Evolutionary conservation across 35 echinoderm and acorn worm species (phyloP).

Genomic region (Hemicentrotus pulcherrimus): DNA sequence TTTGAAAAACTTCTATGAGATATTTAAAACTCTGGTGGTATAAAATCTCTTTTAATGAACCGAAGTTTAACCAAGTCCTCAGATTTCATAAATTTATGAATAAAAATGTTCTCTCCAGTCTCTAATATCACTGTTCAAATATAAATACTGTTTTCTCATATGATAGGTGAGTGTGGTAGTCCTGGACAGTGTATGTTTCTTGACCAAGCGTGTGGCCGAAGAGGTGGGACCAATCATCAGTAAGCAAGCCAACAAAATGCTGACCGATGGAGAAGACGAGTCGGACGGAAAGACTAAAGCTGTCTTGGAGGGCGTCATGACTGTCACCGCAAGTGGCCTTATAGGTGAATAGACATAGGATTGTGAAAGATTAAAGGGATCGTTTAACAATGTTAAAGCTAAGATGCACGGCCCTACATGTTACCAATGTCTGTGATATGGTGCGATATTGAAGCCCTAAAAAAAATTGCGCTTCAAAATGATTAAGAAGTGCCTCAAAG

Average conservation of each 20-base stretch:
- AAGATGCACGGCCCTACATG: too few relatives aligned
- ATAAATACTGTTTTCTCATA: not conserved
- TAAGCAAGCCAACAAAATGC: conserved; percentile 76
- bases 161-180: conserved; percentile 81
- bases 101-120: too few relatives aligned
- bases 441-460: too few relatives aligned
- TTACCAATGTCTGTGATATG: too few relatives aligned
- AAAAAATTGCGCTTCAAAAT: too few relatives aligned
- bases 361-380: too few relatives aligned
- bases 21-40: not conserved
- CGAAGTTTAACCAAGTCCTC: not conserved
- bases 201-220: conserved; percentile 79
- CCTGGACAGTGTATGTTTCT: conserved; percentile 83
- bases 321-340: conserved; percentile 76
- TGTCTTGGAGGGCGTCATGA: conserved; percentile 62
- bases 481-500: too few relatives aligned
- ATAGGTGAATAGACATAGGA: conserved; percentile 48
- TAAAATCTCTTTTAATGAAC: not conserved
- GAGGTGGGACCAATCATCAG: conserved; percentile 76
- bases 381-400: too few relatives aligned
- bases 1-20: too few relatives aligned
- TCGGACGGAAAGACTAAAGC: conserved; percentile 69
- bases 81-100: too few relatives aligned
- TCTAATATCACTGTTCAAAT: too few relatives aligned
- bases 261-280: conserved; percentile 64